Conservation (phyloP, 2,113 vertebrate genomes). For the Eclectus roratus region DNA sequence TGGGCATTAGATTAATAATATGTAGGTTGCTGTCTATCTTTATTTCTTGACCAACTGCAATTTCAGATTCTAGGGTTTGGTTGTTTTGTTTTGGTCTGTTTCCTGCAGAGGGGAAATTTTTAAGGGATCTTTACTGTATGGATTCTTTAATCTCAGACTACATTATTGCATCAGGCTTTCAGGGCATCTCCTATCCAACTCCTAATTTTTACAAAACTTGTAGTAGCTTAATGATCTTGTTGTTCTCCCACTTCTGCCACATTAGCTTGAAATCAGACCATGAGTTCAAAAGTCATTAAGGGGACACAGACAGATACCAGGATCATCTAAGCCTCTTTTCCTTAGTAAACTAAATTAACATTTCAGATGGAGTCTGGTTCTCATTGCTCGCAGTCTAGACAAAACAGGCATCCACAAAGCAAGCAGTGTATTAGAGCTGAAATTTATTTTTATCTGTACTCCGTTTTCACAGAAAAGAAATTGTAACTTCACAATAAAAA, state of each 20-base stretch:
- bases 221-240: background rate
- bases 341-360: constrained; percentile 35
- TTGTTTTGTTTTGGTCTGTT: background rate
- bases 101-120: background rate
- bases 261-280: background rate
- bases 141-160: background rate
- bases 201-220: background rate
- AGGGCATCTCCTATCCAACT: background rate
- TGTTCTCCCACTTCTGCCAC: background rate
- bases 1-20: background rate
- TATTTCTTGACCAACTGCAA: background rate
- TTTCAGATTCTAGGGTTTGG: background rate
- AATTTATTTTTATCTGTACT: constrained; percentile 22
- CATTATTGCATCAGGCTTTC: background rate
- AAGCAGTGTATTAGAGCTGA: background rate
- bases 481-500: background rate
- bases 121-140: background rate
- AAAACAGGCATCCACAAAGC: background rate
- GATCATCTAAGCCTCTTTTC: constrained; percentile 28
- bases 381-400: constrained; percentile 41
- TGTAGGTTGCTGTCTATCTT: background rate
- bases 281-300: constrained; percentile 15
- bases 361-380: constrained; percentile 48
- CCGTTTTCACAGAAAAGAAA: background rate
- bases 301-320: background rate